Evolutionary conservation across 2,888 invertebrate species (phyloP), one percentile per base, ranked within the genome.

Genomic region (Zhengitettix transpicula): DNA sequence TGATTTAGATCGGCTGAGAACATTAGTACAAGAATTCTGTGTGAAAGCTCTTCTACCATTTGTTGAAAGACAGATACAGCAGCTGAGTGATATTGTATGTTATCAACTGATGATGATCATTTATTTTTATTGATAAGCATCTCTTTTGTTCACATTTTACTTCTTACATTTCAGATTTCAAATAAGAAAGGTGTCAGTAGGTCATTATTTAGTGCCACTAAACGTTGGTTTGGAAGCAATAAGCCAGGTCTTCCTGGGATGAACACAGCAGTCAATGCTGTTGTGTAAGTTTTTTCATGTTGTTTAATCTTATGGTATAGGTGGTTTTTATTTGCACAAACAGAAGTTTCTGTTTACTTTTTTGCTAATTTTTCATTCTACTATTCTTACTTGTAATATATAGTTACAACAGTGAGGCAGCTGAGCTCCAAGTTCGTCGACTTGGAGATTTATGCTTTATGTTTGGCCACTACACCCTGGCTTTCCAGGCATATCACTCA

Each of bases 401-500:
- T 69, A 89, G 89, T 67, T 91, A 91, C 70, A 82, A 87, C 28
- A 77, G 78, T 52, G 90, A 91, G 69, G 88, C 91, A 28, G 87
- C 90, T 0, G 98, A 99, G 75, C 77, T 98, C 64, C 96, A 98
- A 73, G 81, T 93, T 56, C 81, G 99, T 62, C 85, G 95, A 61
- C 74, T 98, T 52, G 98, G 92, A 0, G 99, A 99, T 75, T 77
- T 99, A 10, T 93, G 94, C 75, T 97, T 99, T 73, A 85, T 98
- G 81, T 94, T 97, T 73, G 91, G 94, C 7, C 87, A 94, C 70
- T 96, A 96, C 75, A 84, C 86, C 65, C 79, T 90, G 65, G 94
- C 97, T 10, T 96, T 91, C 74, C 89, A 92, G 67, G 84, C 90
- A 0, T 99, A 97, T 75, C 95, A 98, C 74, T 85, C 89, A 52